phyloP scores from a whole-genome alignment of 2,888 invertebrate species.

The Stenurella melanura region DNA sequence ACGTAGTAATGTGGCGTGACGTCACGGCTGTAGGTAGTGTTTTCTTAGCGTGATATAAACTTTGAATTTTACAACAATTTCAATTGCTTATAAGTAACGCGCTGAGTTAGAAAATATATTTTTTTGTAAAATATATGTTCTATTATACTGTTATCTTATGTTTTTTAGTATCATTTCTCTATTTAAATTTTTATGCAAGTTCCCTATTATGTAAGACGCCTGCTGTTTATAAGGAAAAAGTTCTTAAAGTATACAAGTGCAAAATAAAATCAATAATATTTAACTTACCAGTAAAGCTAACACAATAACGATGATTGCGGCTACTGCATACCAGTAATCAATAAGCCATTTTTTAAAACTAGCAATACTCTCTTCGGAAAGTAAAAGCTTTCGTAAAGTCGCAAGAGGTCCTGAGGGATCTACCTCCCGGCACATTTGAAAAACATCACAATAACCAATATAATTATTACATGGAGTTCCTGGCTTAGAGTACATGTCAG shows the following conservation, averaged over 20 bases:
- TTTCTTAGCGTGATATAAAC: too few species aligned
- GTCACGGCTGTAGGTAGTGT: too few species aligned
- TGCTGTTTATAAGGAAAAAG: background rate
- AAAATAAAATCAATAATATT: background rate
- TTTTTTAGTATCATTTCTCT: too few species aligned
- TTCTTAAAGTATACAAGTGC: background rate
- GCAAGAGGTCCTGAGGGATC: conserved; percentile 95
- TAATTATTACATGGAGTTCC: conserved; percentile 96
- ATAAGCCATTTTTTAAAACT: conserved; percentile 91
- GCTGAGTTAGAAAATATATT: too few species aligned
- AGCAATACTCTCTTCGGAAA: conserved; percentile 93
- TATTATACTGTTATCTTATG: too few species aligned
- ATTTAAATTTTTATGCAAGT: too few species aligned
- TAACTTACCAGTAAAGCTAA: conserved; percentile 83
- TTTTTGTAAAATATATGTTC: too few species aligned
- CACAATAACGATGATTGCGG: conserved; percentile 83
- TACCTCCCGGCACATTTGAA: conserved; percentile 89
- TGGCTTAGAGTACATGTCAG: conserved; percentile 94
- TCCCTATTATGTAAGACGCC: too few species aligned
- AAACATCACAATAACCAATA: conserved; percentile 84
- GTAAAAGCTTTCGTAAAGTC: conserved; percentile 87
- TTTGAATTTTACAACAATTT: too few species aligned
- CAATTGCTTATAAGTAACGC: too few species aligned
- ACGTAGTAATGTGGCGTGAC: too few species aligned
- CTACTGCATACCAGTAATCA: conserved; percentile 93